A percentile compares a stretch with the other conserved stretches of the same genome.
These are phyloP conservation scores for Fistularia commersonii DNA, from an alignment of 2,797 vertebrate species.

Conservation along the genomic window DNA sequence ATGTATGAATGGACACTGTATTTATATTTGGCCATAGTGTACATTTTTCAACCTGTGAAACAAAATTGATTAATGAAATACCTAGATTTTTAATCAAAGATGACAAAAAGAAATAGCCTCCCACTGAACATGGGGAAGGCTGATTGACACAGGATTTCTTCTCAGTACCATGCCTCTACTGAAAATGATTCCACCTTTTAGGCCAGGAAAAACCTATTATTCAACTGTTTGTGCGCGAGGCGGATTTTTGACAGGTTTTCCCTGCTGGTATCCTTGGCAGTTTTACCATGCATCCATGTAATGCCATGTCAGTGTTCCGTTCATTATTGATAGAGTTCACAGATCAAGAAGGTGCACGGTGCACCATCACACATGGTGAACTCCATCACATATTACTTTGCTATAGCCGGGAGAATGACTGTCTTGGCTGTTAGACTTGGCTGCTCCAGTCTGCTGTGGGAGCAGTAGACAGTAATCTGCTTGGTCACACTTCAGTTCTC, in stretches of 20 bases:
- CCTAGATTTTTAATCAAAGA: too few relatives aligned
- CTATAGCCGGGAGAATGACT: slow-evolving; percentile 40
- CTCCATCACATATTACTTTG: slow-evolving; percentile 32
- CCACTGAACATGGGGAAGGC: too few relatives aligned
- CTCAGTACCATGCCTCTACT: too few relatives aligned
- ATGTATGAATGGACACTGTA: too few relatives aligned
- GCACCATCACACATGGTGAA: slow-evolving; percentile 30
- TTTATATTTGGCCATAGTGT: too few relatives aligned
- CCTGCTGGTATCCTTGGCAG: slow-evolving; percentile 45
- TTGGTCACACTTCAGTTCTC: slow-evolving; percentile 70
- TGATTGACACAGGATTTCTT: background rate
- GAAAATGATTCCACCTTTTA: too few relatives aligned
- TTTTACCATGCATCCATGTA: slow-evolving; percentile 54
- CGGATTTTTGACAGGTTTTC: slow-evolving; percentile 19
- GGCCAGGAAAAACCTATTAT: too few relatives aligned
- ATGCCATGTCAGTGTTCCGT: slow-evolving; percentile 44
- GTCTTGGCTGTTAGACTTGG: slow-evolving; percentile 59
- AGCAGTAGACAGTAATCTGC: slow-evolving; percentile 70
- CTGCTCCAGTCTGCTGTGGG: slow-evolving; percentile 72
- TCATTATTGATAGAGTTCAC: slow-evolving; percentile 54
- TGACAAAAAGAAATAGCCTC: too few relatives aligned
- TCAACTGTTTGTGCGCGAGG: background rate
- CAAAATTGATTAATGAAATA: too few relatives aligned
- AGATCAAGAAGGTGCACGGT: slow-evolving; percentile 35
- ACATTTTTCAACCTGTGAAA: too few relatives aligned